Evolutionary conservation across 2,888 invertebrate species (phyloP), one percentile per base, ranked within the genome.

Genomic region (Trachelus tabidus): DNA sequence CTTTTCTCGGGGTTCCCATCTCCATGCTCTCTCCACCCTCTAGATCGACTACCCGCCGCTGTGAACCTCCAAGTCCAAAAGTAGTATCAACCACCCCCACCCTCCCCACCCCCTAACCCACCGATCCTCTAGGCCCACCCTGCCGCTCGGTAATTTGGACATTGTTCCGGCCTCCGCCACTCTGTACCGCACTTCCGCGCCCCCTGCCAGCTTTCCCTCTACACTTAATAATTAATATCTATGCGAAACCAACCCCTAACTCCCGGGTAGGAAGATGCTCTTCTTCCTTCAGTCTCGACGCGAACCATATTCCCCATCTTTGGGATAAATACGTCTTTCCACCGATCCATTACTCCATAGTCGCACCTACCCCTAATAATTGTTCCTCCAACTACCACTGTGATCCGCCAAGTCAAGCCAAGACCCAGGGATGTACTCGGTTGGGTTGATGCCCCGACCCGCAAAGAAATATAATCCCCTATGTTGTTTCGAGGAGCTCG

Each of bases 171-270:
- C 71, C 31, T 71, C 23, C 31, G 23, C 23, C 56, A 56, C 56
- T 56, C 23, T 23, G 56, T 23, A 23, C 9, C 56, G 56, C 56
- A 56, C 56, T 23, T 56, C 56, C 23, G 56, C 23, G 23, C 6
- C 56, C 56, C 56, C 56, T 23, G 56, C 56, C 23, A 23, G 56
- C 56, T 23, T 56, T 56, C 23, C 9, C 56, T 15, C 71, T 71
- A 71, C 73, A 80, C 75, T 79, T 80, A 77, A 80, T 80, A 79
- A 79, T 79, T 79, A 78, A 77, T 79, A 79, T 80, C 78, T 77
- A 76, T 80, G 78, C 77, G 69, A 79, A 77, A 76, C 75, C 69
- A 77, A 79, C 73, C 73, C 56, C 37, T 9, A 15, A 15, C 74
- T 75, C 15, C 15, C 73, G 12, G 73, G 11, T 33, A 71, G 33